Evolutionary conservation across 1,140 invertebrate genomes (phyloP).

Genomic region (Cardiocondyla obscurior): DNA sequence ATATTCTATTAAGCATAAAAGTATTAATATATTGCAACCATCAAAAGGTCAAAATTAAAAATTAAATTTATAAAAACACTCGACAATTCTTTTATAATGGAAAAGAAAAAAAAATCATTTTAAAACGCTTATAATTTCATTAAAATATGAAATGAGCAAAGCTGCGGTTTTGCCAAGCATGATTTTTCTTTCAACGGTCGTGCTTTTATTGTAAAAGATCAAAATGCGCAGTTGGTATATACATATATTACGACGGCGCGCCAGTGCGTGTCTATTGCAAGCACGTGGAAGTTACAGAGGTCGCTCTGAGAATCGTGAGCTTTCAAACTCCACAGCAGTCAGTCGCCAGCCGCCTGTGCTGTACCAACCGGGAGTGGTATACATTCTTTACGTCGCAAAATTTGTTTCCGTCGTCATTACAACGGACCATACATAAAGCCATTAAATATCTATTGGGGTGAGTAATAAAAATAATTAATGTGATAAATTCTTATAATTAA

Average conservation of each 20-base stretch:
- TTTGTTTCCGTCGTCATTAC: neutral
- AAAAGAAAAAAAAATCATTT: neutral
- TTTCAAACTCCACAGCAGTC: conserved; percentile 72
- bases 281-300: conserved; percentile 76
- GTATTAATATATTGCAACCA: neutral
- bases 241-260: conserved; percentile 42
- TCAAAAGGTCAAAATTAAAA: neutral
- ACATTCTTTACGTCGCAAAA: conserved; percentile 27
- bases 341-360: conserved; percentile 74
- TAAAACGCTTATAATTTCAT: neutral
- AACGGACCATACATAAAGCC: neutral
- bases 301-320: conserved; percentile 64
- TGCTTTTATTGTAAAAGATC: neutral
- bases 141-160: neutral
- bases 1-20: too few species aligned
- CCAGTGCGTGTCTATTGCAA: conserved; percentile 51
- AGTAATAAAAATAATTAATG: conserved; percentile 1
- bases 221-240: conserved; percentile 28
- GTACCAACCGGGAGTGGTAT: conserved; percentile 68
- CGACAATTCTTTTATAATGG: neutral
- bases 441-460: neutral
- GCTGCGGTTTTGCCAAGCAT: neutral
- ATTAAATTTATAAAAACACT: neutral
- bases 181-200: conserved; percentile 14
- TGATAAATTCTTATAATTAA: neutral